Percentiles rank a stretch among this genome's conserved stretches.
phyloP scores from a whole-genome alignment of 2,888 invertebrate species.

The Monochamus alternatus region DNA sequence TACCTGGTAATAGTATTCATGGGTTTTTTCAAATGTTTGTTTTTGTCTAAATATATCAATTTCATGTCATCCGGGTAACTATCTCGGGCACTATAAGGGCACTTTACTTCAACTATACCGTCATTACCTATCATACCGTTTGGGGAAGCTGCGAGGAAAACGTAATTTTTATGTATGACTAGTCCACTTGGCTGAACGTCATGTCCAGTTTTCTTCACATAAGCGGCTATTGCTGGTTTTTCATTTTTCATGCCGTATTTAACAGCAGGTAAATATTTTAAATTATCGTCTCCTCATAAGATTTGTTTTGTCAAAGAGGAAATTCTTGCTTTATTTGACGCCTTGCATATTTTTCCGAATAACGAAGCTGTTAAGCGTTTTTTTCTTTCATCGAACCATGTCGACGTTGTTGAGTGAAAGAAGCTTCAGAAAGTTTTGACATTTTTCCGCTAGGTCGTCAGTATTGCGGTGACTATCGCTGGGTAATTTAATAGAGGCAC shows the following conservation, averaged over 20 bases:
- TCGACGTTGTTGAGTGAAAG: not conserved
- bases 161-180: conserved; percentile 13
- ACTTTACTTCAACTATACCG: conserved; percentile 18
- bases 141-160: conserved; percentile 23
- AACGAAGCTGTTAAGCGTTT: conserved; percentile 16
- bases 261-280: not conserved
- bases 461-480: not conserved
- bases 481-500: not conserved
- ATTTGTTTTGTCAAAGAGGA: not conserved
- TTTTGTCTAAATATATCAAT: conserved; percentile 14
- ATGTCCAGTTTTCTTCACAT: not conserved
- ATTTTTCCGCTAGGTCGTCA: not conserved
- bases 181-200: conserved; percentile 14
- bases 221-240: not conserved
- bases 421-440: not conserved
- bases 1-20: conserved; percentile 13
- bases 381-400: not conserved
- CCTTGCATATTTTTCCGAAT: conserved; percentile 5
- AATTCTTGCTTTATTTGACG: not conserved
- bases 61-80: not conserved
- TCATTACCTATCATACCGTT: conserved; percentile 16
- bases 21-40: not conserved
- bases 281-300: not conserved
- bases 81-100: conserved; percentile 16
- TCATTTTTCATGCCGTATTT: not conserved